Conservation (phyloP, 2,797 vertebrate genomes). For the Enteromius radiatus region DNA sequence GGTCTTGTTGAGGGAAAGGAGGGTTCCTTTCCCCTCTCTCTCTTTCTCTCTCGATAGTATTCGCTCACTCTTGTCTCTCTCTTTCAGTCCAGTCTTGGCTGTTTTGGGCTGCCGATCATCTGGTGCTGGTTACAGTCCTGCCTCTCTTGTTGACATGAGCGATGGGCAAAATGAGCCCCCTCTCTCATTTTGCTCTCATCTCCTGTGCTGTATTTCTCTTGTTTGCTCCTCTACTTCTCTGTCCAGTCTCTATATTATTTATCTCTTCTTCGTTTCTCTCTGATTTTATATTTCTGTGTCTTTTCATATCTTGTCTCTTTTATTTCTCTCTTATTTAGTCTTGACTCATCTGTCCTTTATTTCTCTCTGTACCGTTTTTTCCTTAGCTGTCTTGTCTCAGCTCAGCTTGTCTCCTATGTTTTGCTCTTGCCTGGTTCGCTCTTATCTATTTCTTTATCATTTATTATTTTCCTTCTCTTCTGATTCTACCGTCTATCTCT, state of each 20-base stretch:
- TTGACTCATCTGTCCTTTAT: not conserved
- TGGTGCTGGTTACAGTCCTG: conserved; percentile 68
- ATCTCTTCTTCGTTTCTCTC: not conserved
- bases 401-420: not conserved
- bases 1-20: conserved; percentile 40
- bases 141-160: conserved; percentile 53
- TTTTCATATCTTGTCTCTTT: not conserved
- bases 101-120: conserved; percentile 61
- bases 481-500: not conserved
- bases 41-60: not conserved
- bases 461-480: not conserved
- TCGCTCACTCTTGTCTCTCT: not conserved
- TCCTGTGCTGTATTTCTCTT: not conserved
- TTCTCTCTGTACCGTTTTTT: not conserved
- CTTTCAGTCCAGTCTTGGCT: conserved; percentile 36
- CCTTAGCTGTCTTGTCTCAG: not conserved
- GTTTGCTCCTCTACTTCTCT: not conserved
- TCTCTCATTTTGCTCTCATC: not conserved
- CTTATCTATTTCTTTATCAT: not conserved
- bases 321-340: not conserved
- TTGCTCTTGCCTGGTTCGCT: not conserved
- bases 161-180: conserved; percentile 14
- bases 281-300: not conserved
- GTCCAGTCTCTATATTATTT: not conserved
- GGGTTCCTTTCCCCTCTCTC: not conserved